Conservation (phyloP, 2,888 invertebrate species). For the Drosophila siamana region DNA sequence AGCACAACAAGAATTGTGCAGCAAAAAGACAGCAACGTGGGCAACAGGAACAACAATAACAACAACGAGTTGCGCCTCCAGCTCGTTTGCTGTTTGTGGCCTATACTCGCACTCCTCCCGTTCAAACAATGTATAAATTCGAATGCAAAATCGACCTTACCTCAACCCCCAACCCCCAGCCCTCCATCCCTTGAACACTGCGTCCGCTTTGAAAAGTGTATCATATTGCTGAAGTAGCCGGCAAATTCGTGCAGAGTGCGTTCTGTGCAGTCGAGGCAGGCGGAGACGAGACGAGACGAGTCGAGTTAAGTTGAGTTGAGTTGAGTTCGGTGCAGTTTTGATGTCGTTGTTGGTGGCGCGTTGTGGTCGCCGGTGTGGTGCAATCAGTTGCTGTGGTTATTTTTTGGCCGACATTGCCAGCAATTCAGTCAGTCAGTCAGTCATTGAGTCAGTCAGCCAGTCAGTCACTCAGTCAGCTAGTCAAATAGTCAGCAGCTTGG, state of each 20-base stretch:
- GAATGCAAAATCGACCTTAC: constrained; percentile 59
- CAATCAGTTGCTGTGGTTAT: constrained; percentile 79
- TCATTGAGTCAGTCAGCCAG: constrained; percentile 11
- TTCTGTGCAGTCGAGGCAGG: no score
- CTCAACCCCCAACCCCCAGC: no score
- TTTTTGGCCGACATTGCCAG: constrained; percentile 69
- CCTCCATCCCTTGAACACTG: no score
- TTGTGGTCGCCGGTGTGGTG: constrained; percentile 74
- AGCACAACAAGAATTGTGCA: not conserved
- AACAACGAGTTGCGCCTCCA: constrained; percentile 35
- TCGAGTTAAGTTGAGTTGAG: no score
- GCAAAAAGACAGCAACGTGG: constrained; percentile 22
- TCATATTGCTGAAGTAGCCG: constrained; percentile 38
- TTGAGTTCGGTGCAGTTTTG: constrained; percentile 20
- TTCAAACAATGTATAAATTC: constrained; percentile 79
- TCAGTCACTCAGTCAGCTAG: constrained; percentile 26
- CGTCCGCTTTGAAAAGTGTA: constrained; percentile 6
- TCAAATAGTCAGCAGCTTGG: constrained; percentile 46
- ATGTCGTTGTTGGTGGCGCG: constrained; percentile 45
- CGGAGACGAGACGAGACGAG: no score
- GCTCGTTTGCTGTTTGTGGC: constrained; percentile 55
- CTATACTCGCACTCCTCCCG: constrained; percentile 43
- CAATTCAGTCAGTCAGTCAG: constrained; percentile 34
- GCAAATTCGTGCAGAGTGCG: constrained; percentile 53
- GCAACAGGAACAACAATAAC: constrained; percentile 12